Evolutionary conservation across 2,113 vertebrate species (phyloP).

Genomic region (Platysteira castanea): DNA sequence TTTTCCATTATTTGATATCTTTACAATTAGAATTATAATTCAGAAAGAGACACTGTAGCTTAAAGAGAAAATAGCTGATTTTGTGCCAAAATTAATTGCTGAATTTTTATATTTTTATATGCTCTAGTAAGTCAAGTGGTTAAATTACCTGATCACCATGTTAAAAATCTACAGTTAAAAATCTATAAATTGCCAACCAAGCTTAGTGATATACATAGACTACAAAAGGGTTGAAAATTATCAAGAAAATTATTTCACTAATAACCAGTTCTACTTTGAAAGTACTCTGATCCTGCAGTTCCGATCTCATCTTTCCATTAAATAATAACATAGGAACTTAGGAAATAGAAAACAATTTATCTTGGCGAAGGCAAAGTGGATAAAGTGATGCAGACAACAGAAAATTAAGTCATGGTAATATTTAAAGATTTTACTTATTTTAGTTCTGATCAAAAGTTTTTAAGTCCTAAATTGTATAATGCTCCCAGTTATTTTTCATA

Average conservation of each 20-base stretch:
- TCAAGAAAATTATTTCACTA: background rate
- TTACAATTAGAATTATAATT: background rate
- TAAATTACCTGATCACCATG: background rate
- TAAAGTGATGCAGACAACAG: background rate
- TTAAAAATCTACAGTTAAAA: background rate
- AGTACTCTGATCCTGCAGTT: background rate
- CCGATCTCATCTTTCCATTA: background rate
- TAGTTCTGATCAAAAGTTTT: background rate
- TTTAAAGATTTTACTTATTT: background rate
- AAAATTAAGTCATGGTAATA: background rate
- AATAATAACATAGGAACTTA: background rate
- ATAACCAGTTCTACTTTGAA: background rate
- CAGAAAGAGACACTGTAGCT: background rate
- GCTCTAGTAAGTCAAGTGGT: background rate
- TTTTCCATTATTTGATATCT: background rate
- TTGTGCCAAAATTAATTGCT: background rate
- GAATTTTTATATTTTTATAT: background rate
- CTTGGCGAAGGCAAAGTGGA: background rate
- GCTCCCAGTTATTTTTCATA: background rate
- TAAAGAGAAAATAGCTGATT: background rate
- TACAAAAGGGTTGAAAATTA: background rate
- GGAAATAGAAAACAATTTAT: background rate
- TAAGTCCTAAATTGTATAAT: background rate
- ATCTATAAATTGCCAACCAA: background rate
- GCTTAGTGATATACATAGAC: background rate